A percentile compares a stretch with the other conserved stretches of the same genome.
phyloP scores from a whole-genome alignment of 1,140 invertebrate species.

The Danaus plexippus region DNA sequence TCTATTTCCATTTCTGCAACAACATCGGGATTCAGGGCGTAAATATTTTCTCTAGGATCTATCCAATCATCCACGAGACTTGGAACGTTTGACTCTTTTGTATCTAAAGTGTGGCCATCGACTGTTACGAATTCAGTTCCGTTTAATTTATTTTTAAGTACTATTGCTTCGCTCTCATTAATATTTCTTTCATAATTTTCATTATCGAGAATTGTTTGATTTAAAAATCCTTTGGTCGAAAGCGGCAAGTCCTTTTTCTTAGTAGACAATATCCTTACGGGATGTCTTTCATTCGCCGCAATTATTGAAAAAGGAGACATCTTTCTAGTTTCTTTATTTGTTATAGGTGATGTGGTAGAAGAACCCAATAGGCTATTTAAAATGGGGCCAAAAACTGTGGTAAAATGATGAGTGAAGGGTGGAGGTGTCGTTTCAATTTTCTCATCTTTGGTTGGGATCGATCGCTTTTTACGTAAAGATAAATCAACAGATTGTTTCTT shows the following conservation, averaged over 20 bases:
- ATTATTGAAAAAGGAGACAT: slow-evolving; percentile 43
- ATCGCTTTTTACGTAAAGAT: slow-evolving; percentile 52
- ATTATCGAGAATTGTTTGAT: slow-evolving; percentile 50
- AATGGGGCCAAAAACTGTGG: slow-evolving; percentile 37
- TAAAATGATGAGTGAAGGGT: slow-evolving; percentile 11
- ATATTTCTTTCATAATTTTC: slow-evolving; percentile 31
- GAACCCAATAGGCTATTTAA: slow-evolving; percentile 38
- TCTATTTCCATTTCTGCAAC: slow-evolving; percentile 58
- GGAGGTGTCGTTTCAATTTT: slow-evolving; percentile 20
- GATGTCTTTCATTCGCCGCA: slow-evolving; percentile 30
- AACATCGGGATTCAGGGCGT: slow-evolving; percentile 44
- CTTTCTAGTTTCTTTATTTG: slow-evolving; percentile 15
- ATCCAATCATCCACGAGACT: slow-evolving; percentile 50
- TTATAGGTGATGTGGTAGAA: slow-evolving; percentile 2
- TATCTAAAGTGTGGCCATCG: slow-evolving; percentile 38
- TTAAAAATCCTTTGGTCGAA: slow-evolving; percentile 49
- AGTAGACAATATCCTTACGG: slow-evolving; percentile 33
- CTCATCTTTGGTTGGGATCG: slow-evolving; percentile 15
- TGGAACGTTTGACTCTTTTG: slow-evolving; percentile 40
- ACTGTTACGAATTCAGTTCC: slow-evolving; percentile 32
- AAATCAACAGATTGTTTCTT: slow-evolving; percentile 63
- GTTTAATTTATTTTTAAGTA: slow-evolving; percentile 49
- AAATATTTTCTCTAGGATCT: slow-evolving; percentile 43
- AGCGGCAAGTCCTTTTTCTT: slow-evolving; percentile 15
- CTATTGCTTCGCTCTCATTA: slow-evolving; percentile 41